A percentile compares a stretch with the other conserved stretches of the same genome.
phyloP scores from a whole-genome alignment of 2,888 invertebrate species.

The Kryphioiulus occultus region DNA sequence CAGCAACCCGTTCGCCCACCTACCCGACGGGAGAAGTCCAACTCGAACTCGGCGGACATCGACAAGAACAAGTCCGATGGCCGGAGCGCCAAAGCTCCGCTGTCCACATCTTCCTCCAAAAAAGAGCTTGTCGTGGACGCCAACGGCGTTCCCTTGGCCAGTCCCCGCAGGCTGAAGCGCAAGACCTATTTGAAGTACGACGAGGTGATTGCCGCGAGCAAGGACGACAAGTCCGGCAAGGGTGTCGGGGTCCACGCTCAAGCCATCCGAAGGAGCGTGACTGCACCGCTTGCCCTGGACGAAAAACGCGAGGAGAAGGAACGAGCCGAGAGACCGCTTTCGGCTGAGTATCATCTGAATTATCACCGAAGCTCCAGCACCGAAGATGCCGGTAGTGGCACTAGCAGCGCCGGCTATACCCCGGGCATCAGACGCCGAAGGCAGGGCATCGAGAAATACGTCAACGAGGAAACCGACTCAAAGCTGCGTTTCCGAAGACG shows the following conservation, averaged over 20 bases:
- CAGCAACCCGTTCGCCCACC: not conserved
- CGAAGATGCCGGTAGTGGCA: slow-evolving; percentile 54
- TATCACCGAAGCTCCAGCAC: slow-evolving; percentile 55
- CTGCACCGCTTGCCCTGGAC: slow-evolving; percentile 52
- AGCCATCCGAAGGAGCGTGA: slow-evolving; percentile 52
- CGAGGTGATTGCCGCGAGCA: slow-evolving; percentile 16
- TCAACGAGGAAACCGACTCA: slow-evolving; percentile 81
- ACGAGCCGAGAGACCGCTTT: slow-evolving; percentile 44
- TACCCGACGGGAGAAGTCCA: slow-evolving; percentile 43
- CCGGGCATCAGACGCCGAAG: slow-evolving; percentile 72
- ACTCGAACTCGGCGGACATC: not conserved
- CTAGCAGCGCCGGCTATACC: slow-evolving; percentile 64
- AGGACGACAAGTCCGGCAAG: slow-evolving; percentile 40
- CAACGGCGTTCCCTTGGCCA: not conserved
- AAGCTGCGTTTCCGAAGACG: slow-evolving; percentile 81
- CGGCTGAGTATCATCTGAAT: slow-evolving; percentile 48
- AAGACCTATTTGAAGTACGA: not conserved
- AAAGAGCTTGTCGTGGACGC: slow-evolving; percentile 28
- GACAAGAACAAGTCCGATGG: not conserved
- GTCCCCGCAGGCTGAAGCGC: slow-evolving; percentile 46
- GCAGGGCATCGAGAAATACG: slow-evolving; percentile 81
- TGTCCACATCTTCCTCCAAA: not conserved
- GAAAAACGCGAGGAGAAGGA: slow-evolving; percentile 44
- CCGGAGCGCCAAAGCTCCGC: not conserved
- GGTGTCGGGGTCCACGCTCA: not conserved